Percentiles rank a stretch among this genome's conserved stretches.
Conservation (phyloP, 1,140 invertebrate species). For the Bombus soroeensis region DNA sequence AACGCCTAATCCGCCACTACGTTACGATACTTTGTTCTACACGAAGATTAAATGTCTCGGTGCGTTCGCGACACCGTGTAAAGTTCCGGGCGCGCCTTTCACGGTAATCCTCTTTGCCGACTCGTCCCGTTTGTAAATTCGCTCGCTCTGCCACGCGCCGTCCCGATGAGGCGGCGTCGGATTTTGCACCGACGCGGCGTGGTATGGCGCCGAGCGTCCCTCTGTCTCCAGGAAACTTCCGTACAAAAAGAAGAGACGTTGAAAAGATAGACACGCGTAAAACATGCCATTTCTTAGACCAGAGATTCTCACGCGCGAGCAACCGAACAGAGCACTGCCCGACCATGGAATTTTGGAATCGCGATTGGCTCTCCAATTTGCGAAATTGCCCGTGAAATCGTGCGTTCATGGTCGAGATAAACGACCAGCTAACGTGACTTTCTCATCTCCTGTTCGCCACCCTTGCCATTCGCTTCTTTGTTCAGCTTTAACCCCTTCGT, state of each 20-base stretch:
- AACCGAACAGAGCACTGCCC: too few relatives aligned
- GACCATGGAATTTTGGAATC: conserved; percentile 51
- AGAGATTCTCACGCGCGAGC: neutral
- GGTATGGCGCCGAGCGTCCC: neutral
- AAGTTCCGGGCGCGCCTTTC: conserved; percentile 37
- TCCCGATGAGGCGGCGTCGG: conserved; percentile 21
- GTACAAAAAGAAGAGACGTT: neutral
- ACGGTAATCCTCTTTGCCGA: conserved; percentile 55
- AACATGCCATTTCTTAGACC: conserved; percentile 1
- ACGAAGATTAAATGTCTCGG: conserved; percentile 48
- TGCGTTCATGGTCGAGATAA: conserved; percentile 74
- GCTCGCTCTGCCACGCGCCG: neutral
- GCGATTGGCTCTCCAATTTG: conserved; percentile 70
- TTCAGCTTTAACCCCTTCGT: neutral
- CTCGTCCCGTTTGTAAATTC: conserved; percentile 48
- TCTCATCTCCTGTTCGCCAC: neutral
- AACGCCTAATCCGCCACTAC: neutral
- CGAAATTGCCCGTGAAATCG: conserved; percentile 74
- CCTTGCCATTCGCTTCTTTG: neutral
- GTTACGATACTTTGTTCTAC: conserved; percentile 31
- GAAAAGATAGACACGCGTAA: neutral
- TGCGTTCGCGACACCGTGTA: conserved; percentile 7
- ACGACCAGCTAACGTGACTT: conserved; percentile 51
- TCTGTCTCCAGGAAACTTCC: neutral
- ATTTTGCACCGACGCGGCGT: conserved; percentile 23